These are phyloP conservation scores for Andrena trimmerana DNA, from an alignment of 2,888 invertebrate genomes.

Conservation along the genomic window DNA sequence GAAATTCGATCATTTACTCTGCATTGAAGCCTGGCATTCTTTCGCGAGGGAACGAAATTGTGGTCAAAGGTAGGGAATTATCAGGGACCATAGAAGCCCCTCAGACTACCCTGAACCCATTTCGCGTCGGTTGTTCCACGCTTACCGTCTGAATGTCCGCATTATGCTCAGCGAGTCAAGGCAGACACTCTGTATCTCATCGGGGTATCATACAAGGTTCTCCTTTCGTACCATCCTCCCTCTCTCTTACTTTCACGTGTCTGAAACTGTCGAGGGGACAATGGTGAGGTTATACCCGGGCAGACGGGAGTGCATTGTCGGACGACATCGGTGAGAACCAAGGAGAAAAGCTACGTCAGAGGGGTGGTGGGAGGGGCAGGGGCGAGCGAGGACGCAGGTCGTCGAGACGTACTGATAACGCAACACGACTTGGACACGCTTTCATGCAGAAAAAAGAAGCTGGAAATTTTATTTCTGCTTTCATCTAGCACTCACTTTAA, in stretches of 20 bases:
- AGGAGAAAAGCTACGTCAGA: slow-evolving; percentile 56
- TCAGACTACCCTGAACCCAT: slow-evolving; percentile 26
- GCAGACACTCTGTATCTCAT: slow-evolving; percentile 55
- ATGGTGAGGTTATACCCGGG: slow-evolving; percentile 59
- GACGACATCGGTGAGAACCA: slow-evolving; percentile 54
- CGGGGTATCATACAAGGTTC: slow-evolving; percentile 49
- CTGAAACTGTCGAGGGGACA: slow-evolving; percentile 59
- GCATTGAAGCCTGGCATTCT: too few species aligned
- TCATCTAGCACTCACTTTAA: too few species aligned
- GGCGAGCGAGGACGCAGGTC: slow-evolving; percentile 14
- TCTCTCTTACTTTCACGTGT: slow-evolving; percentile 42
- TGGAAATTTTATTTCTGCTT: background rate
- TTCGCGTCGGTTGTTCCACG: slow-evolving; percentile 35
- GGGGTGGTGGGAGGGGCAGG: background rate
- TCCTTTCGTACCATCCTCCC: slow-evolving; percentile 34
- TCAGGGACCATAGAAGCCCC: slow-evolving; percentile 8
- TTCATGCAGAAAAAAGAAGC: background rate
- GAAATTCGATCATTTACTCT: too few species aligned
- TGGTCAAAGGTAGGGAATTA: background rate
- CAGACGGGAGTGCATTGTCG: slow-evolving; percentile 58
- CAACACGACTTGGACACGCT: background rate
- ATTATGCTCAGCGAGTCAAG: slow-evolving; percentile 48
- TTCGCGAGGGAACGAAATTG: background rate
- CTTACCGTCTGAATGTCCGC: slow-evolving; percentile 48
- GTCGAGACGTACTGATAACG: slow-evolving; percentile 34